Evolutionary conservation across 1,140 invertebrate species (phyloP), one percentile per base, ranked within the genome.

Genomic region (Papilio aristodemus): DNA sequence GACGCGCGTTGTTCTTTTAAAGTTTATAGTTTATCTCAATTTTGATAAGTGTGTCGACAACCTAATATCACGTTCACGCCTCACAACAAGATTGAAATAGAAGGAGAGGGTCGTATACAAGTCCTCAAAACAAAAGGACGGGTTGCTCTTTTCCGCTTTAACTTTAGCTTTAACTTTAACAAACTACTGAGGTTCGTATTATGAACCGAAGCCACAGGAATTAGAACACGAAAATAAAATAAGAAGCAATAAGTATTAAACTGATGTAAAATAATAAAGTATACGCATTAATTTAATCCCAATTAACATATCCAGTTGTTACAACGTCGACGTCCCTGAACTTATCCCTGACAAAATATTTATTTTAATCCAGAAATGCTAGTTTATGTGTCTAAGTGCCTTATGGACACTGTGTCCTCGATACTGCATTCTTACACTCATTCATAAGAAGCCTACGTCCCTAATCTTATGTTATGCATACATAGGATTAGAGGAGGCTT

Each of bases 281-380:
- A 54, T 54, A 9, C 9, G 22, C 11, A 8, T 5, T 9, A 22
- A 22, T 5, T 22, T 22, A 54, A 22, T 7, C 19, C 9, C 10
- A 4, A 22, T 17, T 54, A 3, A 32, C 27, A 6, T 32, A 32
- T 32, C 27, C n/a, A n/a, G n/a, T n/a, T n/a, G n/a, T 32, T 32
- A 19, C 22, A 10, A 4, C 4, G 2, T 54, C 11, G 19, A 5
- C 19, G 10, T 54, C 9, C 7, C 43, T 46, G 17, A 14, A 13
- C 10, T 19, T 54, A 11, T 22, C 9, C 0, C 10, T 54, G 46
- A 54, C 46, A 54, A 54, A 54, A 54, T 54, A 54, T 54, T 54
- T 54, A 54, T 54, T 54, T 25, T 54, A 54, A 25, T 54, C 46
- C 46, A 54, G 11, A 54, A 54, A 54, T 54, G 46, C 19, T 54